Percentiles rank a stretch among this genome's conserved stretches.
Evolutionary conservation across 2,888 invertebrate genomes (phyloP).

Genomic region (Taphrorychus bicolor): DNA sequence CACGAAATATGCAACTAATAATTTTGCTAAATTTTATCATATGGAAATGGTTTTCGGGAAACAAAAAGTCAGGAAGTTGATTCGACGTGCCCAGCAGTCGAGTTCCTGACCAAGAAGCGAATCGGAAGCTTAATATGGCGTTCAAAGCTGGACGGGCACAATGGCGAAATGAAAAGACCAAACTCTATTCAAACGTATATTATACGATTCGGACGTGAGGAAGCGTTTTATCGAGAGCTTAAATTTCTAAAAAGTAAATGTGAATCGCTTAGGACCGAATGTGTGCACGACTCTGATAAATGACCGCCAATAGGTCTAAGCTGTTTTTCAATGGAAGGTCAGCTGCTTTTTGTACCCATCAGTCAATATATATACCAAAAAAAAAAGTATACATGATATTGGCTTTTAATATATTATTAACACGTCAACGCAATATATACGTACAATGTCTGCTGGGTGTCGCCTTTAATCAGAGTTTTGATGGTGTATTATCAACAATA

Average conservation of each 20-base stretch:
- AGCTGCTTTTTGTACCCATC: background rate
- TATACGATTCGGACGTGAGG: constrained; percentile 36
- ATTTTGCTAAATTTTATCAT: background rate
- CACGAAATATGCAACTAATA: background rate
- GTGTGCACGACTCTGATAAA: constrained; percentile 32
- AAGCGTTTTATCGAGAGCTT: constrained; percentile 27
- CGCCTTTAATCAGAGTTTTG: too few species aligned
- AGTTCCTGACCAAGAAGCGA: constrained; percentile 34
- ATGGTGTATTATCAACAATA: too few species aligned
- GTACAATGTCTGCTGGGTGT: too few species aligned
- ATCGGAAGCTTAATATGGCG: constrained; percentile 29
- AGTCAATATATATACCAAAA: background rate
- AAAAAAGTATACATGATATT: background rate
- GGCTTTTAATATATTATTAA: background rate
- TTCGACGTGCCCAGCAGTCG: constrained; percentile 13
- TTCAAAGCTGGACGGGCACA: constrained; percentile 25
- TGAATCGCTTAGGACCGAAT: constrained; percentile 14
- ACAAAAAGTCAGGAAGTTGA: background rate
- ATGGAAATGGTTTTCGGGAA: background rate
- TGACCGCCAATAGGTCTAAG: constrained; percentile 16
- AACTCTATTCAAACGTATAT: constrained; percentile 27
- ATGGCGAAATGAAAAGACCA: constrained; percentile 31
- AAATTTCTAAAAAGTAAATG: constrained; percentile 33
- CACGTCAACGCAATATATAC: too few species aligned
- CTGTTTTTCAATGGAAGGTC: constrained; percentile 1